phyloP scores from a whole-genome alignment of 1,140 invertebrate species.

The Microvelia longipes region DNA sequence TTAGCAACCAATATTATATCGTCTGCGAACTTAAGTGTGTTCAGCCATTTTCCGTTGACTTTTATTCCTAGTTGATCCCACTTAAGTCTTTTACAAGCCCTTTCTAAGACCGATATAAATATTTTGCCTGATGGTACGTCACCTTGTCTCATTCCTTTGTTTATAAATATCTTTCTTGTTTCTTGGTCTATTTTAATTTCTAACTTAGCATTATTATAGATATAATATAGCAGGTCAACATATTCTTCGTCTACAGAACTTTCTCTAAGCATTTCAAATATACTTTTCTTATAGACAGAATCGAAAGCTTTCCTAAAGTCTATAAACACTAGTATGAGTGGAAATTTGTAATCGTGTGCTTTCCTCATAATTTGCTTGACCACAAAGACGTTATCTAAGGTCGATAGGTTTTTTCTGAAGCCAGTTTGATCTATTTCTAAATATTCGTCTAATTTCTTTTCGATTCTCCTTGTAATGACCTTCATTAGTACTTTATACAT shows the following conservation, averaged over 20 bases:
- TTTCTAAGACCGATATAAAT: not conserved
- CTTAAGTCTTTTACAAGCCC: not conserved
- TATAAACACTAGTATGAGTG: not conserved
- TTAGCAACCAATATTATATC: not conserved
- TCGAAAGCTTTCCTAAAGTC: not conserved
- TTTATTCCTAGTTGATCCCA: not conserved
- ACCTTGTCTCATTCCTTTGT: not conserved
- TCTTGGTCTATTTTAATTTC: not conserved
- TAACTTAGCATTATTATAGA: not conserved
- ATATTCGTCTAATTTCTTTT: not conserved
- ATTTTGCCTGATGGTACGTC: not conserved
- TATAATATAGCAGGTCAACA: not conserved
- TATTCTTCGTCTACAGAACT: not conserved
- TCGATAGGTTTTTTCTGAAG: not conserved
- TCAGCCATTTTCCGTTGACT: not conserved
- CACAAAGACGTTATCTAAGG: not conserved
- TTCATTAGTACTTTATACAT: not conserved
- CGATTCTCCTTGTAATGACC: not conserved
- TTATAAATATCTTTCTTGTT: not conserved
- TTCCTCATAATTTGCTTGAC: not conserved
- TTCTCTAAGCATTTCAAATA: not conserved
- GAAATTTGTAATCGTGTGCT: not conserved
- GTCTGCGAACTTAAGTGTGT: not conserved
- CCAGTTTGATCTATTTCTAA: not conserved
- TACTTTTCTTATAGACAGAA: not conserved